These are phyloP conservation scores for Hydrotaea diabolus DNA, from an alignment of 2,888 invertebrate species.

Conservation along the genomic window DNA sequence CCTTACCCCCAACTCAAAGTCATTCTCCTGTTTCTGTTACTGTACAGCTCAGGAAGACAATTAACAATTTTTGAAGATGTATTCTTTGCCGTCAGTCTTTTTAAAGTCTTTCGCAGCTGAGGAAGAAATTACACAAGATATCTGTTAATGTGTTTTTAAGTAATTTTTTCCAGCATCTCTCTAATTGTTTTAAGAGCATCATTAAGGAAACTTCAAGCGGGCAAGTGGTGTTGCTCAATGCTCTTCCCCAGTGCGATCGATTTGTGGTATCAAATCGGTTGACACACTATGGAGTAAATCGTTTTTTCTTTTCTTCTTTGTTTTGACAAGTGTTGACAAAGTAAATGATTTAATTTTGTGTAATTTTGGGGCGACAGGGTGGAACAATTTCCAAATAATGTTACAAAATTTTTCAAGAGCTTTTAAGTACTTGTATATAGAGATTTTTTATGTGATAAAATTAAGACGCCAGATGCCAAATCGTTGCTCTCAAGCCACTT, in stretches of 20 bases:
- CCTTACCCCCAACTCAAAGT: neutral
- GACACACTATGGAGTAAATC: neutral
- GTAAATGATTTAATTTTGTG: neutral
- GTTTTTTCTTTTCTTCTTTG: too few relatives aligned
- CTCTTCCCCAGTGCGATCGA: neutral
- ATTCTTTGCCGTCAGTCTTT: too few relatives aligned
- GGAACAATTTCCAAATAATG: too few relatives aligned
- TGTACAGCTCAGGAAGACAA: neutral
- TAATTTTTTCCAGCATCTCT: constrained; percentile 14
- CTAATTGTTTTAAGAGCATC: constrained; percentile 3
- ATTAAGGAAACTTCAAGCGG: neutral
- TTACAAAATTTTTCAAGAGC: too few relatives aligned
- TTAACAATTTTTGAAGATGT: constrained; percentile 3
- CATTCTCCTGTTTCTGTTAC: neutral
- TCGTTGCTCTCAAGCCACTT: too few relatives aligned
- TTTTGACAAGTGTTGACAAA: neutral
- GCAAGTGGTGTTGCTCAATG: neutral
- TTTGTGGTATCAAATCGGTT: neutral
- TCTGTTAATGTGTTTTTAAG: constrained; percentile 11
- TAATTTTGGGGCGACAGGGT: neutral
- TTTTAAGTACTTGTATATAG: too few relatives aligned
- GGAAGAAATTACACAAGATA: neutral
- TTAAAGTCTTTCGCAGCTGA: neutral
- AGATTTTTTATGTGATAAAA: too few relatives aligned
- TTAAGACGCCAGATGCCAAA: too few relatives aligned